Evolutionary conservation across 2,797 vertebrate species (phyloP), one percentile per base, ranked within the genome.

Genomic region (Sparus aurata): DNA sequence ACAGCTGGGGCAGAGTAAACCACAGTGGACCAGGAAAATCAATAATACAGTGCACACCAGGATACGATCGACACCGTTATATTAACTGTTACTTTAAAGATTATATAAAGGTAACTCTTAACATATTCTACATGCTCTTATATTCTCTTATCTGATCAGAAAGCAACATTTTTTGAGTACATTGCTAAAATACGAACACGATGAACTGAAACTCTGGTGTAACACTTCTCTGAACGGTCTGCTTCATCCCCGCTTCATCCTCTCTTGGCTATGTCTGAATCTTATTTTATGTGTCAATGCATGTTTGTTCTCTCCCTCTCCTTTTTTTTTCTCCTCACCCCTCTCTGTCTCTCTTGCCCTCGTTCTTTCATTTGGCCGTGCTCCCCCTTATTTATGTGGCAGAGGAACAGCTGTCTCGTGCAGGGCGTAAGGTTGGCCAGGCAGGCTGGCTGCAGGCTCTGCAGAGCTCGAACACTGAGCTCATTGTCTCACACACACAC

Each of bases 341-440:
- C 55, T 55, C 47, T 85, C 59, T 68, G 46, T 74, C 66, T 69
- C 49, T 64, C 55, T 54, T 59, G 68, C 82, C 78, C 58, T 85
- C 67, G 53, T 59, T 61, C 83, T 89, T 85, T 86, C 69, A 76
- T 55, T 87, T 57, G 15, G 47, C 79, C 58, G 17, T 76, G 73
- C 49, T 25, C 85, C 66, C 65, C 61, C 73, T 82, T 73, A 82
- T 89, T 88, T 69, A 73, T 91, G 90, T 66, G 93, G 84, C 88
- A 84, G 86, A 90, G 88, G 77, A 95, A 93, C 95, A 92, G 94
- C 95, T 96, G 96, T 95, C 94, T 95, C 86, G 90, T 89, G 75
- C 87, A 70, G 90, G 87, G 94, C 94, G 91, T 93, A 91, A 95
- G 93, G 95, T 94, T 89, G 87, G 87, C 85, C 86, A 67, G 85